Base-by-base conservation (phyloP, 2,888 invertebrate species). In the Chrysolina oricalcia region DNA sequence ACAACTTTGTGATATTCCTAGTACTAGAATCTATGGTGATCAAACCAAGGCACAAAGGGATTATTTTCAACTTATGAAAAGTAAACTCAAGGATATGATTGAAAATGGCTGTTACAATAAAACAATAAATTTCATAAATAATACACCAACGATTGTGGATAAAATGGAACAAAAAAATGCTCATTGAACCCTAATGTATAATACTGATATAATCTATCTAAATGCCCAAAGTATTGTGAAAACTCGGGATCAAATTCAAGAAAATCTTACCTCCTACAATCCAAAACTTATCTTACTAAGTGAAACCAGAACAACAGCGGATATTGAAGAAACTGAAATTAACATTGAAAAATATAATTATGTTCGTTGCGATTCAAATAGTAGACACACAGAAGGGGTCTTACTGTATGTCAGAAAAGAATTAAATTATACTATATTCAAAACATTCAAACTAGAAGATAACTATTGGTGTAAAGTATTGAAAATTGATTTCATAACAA, bases 161-260 rank as follows among this genome's bases (percentile, higher is more conserved):
- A n/a, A n/a, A n/a, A n/a, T n/a, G n/a, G n/a, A n/a, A n/a, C n/a
- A n/a, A n/a, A n/a, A n/a, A n/a, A n/a, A n/a, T n/a, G n/a, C n/a
- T n/a, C n/a, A n/a, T n/a, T n/a, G n/a, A n/a, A n/a, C n/a, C n/a
- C n/a, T n/a, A n/a, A n/a, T n/a, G 8, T 63, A 2, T 9, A 35
- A 27, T 63, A n/a, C 23, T n/a, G 27, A 63, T 15, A 63, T 63
- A 63, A 63, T 63, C 17, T 63, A 63, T 35, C 63, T 63, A 9
- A 27, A 63, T 17, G 23, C 35, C 4, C 63, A 63, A 63, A 63
- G 63, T 63, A 35, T 63, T n/a, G 17, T 63, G 8, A 63, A 63
- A 40, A 27, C 23, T 40, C 23, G 63, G 27, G 27, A 63, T 27
- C n/a, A 35, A 27, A 63, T 63, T 17, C 63, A 63, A 46, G 46